Evolutionary conservation across 2,888 invertebrate species (phyloP).

Genomic region (Mechanitis mazaeus): DNA sequence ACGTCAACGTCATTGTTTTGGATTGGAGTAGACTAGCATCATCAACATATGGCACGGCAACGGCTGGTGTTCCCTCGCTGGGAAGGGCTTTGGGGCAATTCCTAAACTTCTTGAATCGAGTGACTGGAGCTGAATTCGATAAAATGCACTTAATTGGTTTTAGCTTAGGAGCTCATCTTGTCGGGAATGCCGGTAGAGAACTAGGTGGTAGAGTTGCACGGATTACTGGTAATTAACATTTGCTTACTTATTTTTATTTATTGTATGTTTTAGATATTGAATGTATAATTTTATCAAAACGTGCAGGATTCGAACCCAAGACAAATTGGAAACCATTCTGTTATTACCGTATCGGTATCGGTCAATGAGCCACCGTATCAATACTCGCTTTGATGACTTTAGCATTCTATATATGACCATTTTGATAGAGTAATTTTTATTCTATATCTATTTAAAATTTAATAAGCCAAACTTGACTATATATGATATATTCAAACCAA

Average conservation of each 20-base stretch:
- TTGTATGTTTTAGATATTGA: no score
- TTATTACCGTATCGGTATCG: no score
- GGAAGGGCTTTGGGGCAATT: conserved; percentile 62
- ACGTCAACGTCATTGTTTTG: conserved; percentile 57
- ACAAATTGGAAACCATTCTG: no score
- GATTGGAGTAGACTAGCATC: conserved; percentile 58
- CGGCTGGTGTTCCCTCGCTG: conserved; percentile 49
- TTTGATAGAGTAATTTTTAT: no score
- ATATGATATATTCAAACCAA: no score
- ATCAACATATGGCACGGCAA: conserved; percentile 49
- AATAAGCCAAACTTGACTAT: no score
- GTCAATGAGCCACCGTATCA: no score
- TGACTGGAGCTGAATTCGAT: conserved; percentile 43
- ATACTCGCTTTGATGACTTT: no score
- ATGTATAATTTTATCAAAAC: no score
- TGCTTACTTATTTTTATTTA: neutral
- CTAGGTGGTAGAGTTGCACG: conserved; percentile 52
- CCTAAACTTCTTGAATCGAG: conserved; percentile 46
- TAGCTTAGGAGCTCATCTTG: conserved; percentile 68
- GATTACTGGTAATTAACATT: conserved; percentile 48
- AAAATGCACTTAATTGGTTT: conserved; percentile 66
- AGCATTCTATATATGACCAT: no score
- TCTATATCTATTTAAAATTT: no score
- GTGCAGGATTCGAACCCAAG: no score
- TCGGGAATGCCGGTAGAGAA: conserved; percentile 57